These are phyloP conservation scores for Pseudococcus viburni DNA, from an alignment of 2,888 invertebrate genomes.

Conservation along the genomic window DNA sequence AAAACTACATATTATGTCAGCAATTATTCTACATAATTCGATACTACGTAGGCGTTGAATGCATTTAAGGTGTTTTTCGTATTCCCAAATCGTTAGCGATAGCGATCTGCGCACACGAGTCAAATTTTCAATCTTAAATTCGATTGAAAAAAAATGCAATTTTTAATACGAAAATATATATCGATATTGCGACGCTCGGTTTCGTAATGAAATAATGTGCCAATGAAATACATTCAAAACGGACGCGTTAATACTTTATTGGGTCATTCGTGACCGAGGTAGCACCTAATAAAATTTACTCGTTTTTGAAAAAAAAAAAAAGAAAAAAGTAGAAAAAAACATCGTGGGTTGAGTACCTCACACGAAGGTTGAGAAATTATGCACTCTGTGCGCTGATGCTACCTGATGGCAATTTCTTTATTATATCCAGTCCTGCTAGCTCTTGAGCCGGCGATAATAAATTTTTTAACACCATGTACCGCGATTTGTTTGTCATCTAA, in stretches of 20 bases:
- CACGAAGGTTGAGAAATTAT: constrained; percentile 34
- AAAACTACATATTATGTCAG: constrained; percentile 1
- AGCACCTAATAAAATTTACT: constrained; percentile 49
- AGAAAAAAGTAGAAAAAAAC: neutral
- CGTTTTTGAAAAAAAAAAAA: constrained; percentile 9
- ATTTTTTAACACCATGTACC: constrained; percentile 33
- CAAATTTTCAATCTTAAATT: neutral
- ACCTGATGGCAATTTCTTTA: constrained; percentile 41
- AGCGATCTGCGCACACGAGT: neutral
- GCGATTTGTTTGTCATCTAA: neutral
- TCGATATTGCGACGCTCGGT: neutral
- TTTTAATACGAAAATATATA: neutral
- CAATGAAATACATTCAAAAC: neutral
- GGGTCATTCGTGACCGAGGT: constrained; percentile 42
- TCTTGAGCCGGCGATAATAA: neutral
- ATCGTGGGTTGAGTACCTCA: constrained; percentile 2
- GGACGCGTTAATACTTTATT: constrained; percentile 16
- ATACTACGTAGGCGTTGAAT: neutral
- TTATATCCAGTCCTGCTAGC: constrained; percentile 11
- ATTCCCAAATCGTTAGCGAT: neutral
- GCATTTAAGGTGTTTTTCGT: neutral
- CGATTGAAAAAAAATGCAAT: constrained; percentile 28
- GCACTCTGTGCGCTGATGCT: constrained; percentile 25
- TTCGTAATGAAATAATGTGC: constrained; percentile 4
- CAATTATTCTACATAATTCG: constrained; percentile 15